Base-by-base conservation (phyloP, 2,888 invertebrate species). In the Agonopterix heracliana region DNA sequence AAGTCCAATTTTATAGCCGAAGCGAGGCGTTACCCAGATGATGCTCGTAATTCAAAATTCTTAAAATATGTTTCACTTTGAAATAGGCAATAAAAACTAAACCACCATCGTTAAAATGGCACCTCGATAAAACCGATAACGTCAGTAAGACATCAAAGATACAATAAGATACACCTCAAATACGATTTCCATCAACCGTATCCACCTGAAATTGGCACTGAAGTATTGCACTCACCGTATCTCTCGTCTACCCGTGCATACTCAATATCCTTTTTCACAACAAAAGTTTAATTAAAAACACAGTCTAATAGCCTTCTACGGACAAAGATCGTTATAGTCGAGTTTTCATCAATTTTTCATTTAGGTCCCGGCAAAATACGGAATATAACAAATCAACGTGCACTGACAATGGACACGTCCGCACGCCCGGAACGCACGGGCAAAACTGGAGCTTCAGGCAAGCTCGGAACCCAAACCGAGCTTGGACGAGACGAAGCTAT, bases 311-410 rank as follows among this genome's bases (percentile, higher is more conserved):
- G 57, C 55, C 59, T 56, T 54, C 59, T 54, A 52, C 49, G 45
- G 57, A 51, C 56, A 47, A 57, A 54, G 65, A 63, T 64, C 64
- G 68, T 77, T 70, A 74, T 68, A 66, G 26, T 57, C 55, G 65
- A 62, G 64, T 75, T 74, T 70, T 69, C 67, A 47, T 78, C 64
- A 78, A 78, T 74, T 79, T 79, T 79, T 81, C 78, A 82, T 81
- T 80, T 69, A 78, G 67, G 66, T 56, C 70, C 78, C 79, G 79
- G 74, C 66, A 71, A 77, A 74, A 34, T 17, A 4, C 36, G 46
- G 26, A 34, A 44, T 35, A n/a, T 46, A 41, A 13, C 7, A 26
- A 26, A 26, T 26, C 26, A 26, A 26, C 7, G 26, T 26, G 26
- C 38, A 13, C 41, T 12, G 12, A 5, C 54, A 51, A 7, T 12